Conservation (phyloP, 2,888 invertebrate genomes). For the Xiphydria camelus region DNA sequence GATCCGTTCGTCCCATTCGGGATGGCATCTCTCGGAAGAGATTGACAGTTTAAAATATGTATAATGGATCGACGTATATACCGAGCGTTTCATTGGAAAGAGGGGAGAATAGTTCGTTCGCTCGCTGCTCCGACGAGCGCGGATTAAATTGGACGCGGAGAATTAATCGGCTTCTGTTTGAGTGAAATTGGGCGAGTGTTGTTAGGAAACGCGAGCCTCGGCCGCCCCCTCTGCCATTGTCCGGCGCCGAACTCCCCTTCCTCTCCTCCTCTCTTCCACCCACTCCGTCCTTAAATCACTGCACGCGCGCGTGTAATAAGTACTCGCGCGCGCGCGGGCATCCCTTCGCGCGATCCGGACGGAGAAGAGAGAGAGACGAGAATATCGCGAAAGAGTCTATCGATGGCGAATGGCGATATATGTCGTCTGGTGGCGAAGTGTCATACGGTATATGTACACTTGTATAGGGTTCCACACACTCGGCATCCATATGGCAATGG, state of each 20-base stretch:
- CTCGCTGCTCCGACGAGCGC: slow-evolving; percentile 14
- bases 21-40: slow-evolving; percentile 40
- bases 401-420: too few relatives aligned
- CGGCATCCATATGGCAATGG: too few relatives aligned
- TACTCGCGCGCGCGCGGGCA: too few relatives aligned
- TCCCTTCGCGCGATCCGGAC: too few relatives aligned
- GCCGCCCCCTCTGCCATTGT: slow-evolving; percentile 24
- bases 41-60: slow-evolving; percentile 59
- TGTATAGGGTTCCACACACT: too few relatives aligned
- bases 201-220: slow-evolving; percentile 51
- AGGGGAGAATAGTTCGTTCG: not conserved
- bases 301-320: slow-evolving; percentile 13
- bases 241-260: not conserved
- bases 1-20: slow-evolving; percentile 37
- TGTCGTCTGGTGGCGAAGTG: too few relatives aligned
- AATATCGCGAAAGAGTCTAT: too few relatives aligned
- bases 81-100: not conserved
- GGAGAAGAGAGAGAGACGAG: too few relatives aligned
- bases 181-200: slow-evolving; percentile 47
- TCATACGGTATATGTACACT: too few relatives aligned
- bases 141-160: slow-evolving; percentile 55
- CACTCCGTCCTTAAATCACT: slow-evolving; percentile 30
- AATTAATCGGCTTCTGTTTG: slow-evolving; percentile 57
- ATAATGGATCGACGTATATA: slow-evolving; percentile 48
- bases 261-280: too few relatives aligned